Percentiles rank a stretch among this genome's conserved stretches.
phyloP scores from a whole-genome alignment of 2,113 vertebrate species.

The Sander vitreus region DNA sequence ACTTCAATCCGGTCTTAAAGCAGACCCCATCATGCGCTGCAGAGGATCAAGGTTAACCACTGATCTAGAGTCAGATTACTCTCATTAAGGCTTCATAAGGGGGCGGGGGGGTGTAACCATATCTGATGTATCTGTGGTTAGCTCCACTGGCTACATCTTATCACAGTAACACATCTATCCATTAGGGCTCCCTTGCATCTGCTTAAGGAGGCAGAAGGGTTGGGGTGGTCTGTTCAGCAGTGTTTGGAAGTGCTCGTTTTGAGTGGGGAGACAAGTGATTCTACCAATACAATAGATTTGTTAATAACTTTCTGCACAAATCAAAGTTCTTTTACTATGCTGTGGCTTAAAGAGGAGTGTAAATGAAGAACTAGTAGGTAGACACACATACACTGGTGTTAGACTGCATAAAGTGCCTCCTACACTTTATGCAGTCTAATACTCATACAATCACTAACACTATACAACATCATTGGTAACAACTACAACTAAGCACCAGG shows the following conservation, averaged over 20 bases:
- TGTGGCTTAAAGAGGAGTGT: neutral
- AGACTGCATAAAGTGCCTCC: no score
- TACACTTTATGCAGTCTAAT: neutral
- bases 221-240: constrained; percentile 27
- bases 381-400: neutral
- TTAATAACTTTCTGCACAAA: constrained; percentile 15
- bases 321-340: neutral
- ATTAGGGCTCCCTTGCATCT: constrained; percentile 44
- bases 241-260: constrained; percentile 2
- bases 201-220: neutral
- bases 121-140: constrained; percentile 56
- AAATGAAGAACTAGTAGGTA: neutral
- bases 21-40: constrained; percentile 17
- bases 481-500: constrained; percentile 30
- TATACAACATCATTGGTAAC: constrained; percentile 18
- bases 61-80: constrained; percentile 64
- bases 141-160: constrained; percentile 36
- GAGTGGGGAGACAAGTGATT: neutral
- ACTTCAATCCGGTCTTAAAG: constrained; percentile 47
- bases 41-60: constrained; percentile 50
- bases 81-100: constrained; percentile 31
- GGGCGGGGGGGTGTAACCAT: neutral
- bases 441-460: neutral
- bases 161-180: constrained; percentile 63
- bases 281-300: neutral